Percentiles rank a stretch among this genome's conserved stretches.
Conservation (phyloP, 2,113 vertebrate species). For the Sceloporus tristichus region DNA sequence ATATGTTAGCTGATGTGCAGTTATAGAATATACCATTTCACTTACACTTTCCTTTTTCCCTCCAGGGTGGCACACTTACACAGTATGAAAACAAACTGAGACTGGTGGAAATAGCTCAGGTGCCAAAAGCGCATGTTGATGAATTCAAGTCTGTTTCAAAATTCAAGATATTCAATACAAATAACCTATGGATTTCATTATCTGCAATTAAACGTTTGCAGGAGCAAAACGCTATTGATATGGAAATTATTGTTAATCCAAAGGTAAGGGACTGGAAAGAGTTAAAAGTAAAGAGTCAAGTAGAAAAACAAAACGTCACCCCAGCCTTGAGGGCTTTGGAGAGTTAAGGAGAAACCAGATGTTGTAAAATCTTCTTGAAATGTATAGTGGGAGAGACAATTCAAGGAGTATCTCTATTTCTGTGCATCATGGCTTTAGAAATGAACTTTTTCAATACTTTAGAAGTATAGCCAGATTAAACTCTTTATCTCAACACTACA, state of each 20-base stretch:
- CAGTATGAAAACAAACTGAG: constrained; percentile 96
- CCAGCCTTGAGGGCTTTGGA: not conserved
- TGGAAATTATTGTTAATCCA: constrained; percentile 98
- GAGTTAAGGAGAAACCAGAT: not conserved
- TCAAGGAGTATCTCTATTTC: not conserved
- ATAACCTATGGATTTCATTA: constrained; percentile 97
- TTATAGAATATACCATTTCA: not conserved
- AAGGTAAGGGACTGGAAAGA: constrained; percentile 81
- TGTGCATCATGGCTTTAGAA: not conserved
- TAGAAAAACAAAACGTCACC: not conserved
- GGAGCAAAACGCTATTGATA: constrained; percentile 91
- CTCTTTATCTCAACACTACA: not conserved
- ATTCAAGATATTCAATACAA: constrained; percentile 99
- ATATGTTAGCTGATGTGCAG: not conserved
- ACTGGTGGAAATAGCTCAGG: constrained; percentile 97
- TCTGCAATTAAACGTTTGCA: constrained; percentile 95
- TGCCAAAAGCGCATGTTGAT: constrained; percentile 95
- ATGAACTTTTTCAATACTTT: not conserved
- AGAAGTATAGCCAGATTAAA: not conserved
- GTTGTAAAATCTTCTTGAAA: not conserved
- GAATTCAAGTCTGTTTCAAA: constrained; percentile 98
- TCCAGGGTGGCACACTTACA: constrained; percentile 94
- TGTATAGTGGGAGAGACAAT: not conserved
- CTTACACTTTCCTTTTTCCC: constrained; percentile 26
- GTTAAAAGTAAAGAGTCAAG: not conserved